Evolutionary conservation across 2,888 invertebrate species (phyloP), one percentile per base, ranked within the genome.

Genomic region (Lepeophtheirus nordmannii): DNA sequence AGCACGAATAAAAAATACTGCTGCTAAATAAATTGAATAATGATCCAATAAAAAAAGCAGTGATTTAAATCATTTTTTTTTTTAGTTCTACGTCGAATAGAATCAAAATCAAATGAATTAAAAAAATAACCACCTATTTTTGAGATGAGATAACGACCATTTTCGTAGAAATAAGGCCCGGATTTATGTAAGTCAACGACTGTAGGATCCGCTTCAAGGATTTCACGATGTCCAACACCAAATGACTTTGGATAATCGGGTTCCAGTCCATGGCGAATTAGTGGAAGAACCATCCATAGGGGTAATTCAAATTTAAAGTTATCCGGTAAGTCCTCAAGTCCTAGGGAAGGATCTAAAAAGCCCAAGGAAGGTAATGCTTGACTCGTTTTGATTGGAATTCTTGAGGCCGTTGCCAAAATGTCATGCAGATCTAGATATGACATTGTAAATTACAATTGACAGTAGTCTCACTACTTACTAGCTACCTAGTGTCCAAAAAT

Each of bases 281-380:
- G 22, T 37, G 38, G n/a, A n/a, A 61, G 14, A 11, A 22, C 53
- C 63, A 63, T 63, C 63, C 63, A 63, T 10, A 63, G 53, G 1
- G 63, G 63, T 22, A 63, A n/a, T 37, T 63, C 63, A 22, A 63
- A 20, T n/a, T 63, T 63, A 12, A n/a, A 20, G 46, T 37, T 53
- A 17, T 20, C 63, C 14, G 20, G 22, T 22, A 53, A 37, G 30
- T 60, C 60, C 20, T 60, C 60, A 20, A 23, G 20, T 17, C 37
- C 17, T 11, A 10, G 37, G 23, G 60, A 20, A 20, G 63, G 63
- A 53, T 46, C 63, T 56, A 63, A 2, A n/a, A 63, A 63, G 12
- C 56, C 63, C 5, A 46, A 23, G 22, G 20, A 22, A 10, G 20
- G 20, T 9, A 63, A n/a, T 17, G 22, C 12, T 1, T 22, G 23